Evolutionary conservation across 2,888 invertebrate genomes (phyloP).

Genomic region (Hypercompe scribonia): DNA sequence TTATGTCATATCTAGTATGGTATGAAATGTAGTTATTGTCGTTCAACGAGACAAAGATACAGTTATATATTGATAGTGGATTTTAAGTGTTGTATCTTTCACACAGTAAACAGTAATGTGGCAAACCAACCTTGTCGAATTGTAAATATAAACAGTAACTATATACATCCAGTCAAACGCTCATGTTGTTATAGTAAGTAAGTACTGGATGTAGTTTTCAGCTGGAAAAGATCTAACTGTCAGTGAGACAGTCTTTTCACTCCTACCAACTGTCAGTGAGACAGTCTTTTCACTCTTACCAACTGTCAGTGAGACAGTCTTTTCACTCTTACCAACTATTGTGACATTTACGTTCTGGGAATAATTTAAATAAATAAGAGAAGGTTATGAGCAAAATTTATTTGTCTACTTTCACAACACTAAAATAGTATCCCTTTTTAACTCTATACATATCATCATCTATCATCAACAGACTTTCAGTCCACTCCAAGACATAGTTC

Average conservation of each 20-base stretch:
- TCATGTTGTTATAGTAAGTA: neutral
- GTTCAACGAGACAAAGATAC: neutral
- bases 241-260: neutral
- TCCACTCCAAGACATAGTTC: too few species aligned
- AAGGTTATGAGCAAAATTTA: too few species aligned
- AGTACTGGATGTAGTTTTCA: neutral
- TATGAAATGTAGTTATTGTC: conserved; percentile 24
- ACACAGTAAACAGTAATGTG: neutral
- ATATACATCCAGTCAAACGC: neutral
- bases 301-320: neutral
- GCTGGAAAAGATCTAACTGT: too few species aligned
- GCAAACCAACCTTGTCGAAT: neutral
- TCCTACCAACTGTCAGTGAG: neutral
- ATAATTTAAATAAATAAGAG: too few species aligned
- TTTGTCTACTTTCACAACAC: too few species aligned
- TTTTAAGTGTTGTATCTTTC: neutral
- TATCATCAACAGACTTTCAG: too few species aligned
- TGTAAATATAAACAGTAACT: neutral
- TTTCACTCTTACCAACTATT: neutral
- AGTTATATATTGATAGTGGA: neutral
- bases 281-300: neutral
- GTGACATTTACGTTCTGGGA: neutral
- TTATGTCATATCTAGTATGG: conserved; percentile 22
- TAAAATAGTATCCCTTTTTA: too few species aligned
- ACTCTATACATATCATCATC: too few species aligned